Evolutionary conservation across 2,797 vertebrate species (phyloP), one percentile per base, ranked within the genome.

Genomic region (Enteromius radiatus): DNA sequence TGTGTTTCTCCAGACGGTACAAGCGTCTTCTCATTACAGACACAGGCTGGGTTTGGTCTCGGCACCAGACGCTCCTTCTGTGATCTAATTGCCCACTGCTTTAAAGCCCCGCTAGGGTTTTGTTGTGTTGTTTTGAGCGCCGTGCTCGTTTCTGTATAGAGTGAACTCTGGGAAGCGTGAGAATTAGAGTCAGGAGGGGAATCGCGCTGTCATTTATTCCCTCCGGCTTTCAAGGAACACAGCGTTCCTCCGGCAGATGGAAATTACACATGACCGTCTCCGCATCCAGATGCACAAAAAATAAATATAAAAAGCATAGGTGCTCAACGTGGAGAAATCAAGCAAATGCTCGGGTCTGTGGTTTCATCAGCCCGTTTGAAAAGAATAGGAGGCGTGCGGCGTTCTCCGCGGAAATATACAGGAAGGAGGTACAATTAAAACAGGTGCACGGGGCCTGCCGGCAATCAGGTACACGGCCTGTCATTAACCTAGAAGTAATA

Each of bases 401-500:
- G 23, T 33, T 80, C 67, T 80, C 78, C 17, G 67, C 7, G 12
- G 26, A n/a, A 59, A 70, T 43, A 2, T 45, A 28, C 47, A 28
- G 64, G 43, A 38, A 67, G 45, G n/a, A 78, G 45, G 5, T 5
- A 21, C 64, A 54, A 79, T 19, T 41, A 33, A 81, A 47, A 36
- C 56, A 19, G 79, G 79, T 38, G 56, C 56, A 64, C 68, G 14
- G 68, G 65, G 67, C 38, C 68, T 33, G 79, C 54, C 33, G 43
- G 79, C 69, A 74, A 81, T 81, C 79, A 74, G 56, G 56, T 64
- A 71, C 52, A 36, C 43, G 43, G 38, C 52, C 67, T 80, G 78
- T 71, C 49, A 70, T 80, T 80, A 80, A 33, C 67, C 78, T 23
- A 23, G 12, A 61, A 21, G 28, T 49, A 64, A 81, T 45, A 74